Conservation (phyloP, 2,113 vertebrate genomes). For the Ameiurus melas region DNA sequence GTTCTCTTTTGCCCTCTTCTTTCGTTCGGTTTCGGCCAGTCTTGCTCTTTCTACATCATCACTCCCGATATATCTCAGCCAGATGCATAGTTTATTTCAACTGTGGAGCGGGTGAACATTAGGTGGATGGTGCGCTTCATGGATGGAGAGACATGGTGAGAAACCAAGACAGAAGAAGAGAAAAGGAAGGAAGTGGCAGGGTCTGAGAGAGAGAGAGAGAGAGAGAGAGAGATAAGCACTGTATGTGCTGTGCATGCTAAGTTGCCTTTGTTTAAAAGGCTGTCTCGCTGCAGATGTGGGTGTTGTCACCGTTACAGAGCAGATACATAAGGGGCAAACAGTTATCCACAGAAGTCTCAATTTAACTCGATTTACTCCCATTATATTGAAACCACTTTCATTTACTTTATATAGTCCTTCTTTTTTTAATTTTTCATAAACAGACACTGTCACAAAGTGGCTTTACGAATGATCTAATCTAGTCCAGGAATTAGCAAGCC, state of each 20-base stretch:
- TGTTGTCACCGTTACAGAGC: constrained; percentile 13
- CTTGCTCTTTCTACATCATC: constrained; percentile 21
- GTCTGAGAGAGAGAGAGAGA: constrained; percentile 52
- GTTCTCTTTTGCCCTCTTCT: background rate
- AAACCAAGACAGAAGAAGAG: constrained; percentile 18
- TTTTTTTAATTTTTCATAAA: background rate
- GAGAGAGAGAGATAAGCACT: constrained; percentile 53
- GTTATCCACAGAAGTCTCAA: background rate
- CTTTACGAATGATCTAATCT: background rate
- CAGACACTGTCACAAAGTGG: background rate
- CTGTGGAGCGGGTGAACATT: constrained; percentile 47
- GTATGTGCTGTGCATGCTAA: constrained; percentile 70
- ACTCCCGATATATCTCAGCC: constrained; percentile 49
- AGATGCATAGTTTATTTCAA: constrained; percentile 64
- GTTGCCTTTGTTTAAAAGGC: constrained; percentile 61
- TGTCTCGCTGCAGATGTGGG: constrained; percentile 49
- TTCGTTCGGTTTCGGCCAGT: background rate
- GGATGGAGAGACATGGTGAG: background rate
- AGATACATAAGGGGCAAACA: constrained; percentile 11
- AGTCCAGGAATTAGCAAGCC: background rate
- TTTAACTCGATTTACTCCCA: background rate
- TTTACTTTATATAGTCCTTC: background rate
- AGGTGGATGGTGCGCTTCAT: constrained; percentile 33
- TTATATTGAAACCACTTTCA: background rate
- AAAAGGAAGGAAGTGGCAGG: constrained; percentile 6